Conservation (phyloP, 2,888 invertebrate species). For the Parthenolecanium corni region DNA sequence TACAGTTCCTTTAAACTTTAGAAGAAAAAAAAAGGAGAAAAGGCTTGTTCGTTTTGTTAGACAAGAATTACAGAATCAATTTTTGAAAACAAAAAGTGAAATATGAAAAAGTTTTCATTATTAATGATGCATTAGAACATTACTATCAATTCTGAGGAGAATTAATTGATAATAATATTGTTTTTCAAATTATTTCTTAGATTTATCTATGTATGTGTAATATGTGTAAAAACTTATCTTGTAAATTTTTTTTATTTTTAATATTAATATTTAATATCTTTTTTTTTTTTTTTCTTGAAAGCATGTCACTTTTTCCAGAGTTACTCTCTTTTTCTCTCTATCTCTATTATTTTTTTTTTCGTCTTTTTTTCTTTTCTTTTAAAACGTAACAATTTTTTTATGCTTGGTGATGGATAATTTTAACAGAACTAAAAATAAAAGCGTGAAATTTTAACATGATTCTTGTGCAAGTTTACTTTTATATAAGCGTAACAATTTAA, state of each 20-base stretch:
- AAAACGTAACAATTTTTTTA: constrained; percentile 17
- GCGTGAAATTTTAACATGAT: constrained; percentile 12
- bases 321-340: background rate
- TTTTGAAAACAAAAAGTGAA: no score
- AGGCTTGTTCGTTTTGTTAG: no score
- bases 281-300: background rate
- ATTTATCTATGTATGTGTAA: background rate
- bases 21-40: no score
- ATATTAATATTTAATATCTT: background rate
- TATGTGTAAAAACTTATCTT: background rate
- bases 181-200: background rate
- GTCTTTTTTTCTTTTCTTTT: background rate
- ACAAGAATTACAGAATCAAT: no score
- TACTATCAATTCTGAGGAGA: no score
- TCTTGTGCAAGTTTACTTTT: constrained; percentile 18
- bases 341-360: constrained; percentile 4
- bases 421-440: constrained; percentile 10
- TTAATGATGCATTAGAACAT: no score
- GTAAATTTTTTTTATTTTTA: constrained; percentile 1
- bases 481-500: no score
- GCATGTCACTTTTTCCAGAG: background rate
- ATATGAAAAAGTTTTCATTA: no score
- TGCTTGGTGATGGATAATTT: constrained; percentile 21
- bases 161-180: no score
- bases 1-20: no score